phyloP scores from a whole-genome alignment of 1,140 invertebrate species.

The Brachionus plicatilis region DNA sequence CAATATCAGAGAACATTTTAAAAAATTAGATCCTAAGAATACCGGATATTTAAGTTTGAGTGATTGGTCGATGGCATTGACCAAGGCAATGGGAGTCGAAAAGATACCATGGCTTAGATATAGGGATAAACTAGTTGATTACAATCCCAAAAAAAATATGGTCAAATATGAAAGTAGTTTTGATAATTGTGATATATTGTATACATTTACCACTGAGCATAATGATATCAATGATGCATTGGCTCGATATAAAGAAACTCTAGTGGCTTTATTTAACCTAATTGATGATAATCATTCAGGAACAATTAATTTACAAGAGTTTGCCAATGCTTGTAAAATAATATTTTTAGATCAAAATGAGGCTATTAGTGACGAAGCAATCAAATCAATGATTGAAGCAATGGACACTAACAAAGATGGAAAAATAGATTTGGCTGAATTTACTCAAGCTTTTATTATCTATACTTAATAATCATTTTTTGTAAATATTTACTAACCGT shows the following conservation, averaged over 20 bases:
- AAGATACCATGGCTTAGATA: constrained; percentile 75
- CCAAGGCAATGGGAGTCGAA: constrained; percentile 65
- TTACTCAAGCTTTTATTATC: constrained; percentile 59
- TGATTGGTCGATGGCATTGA: constrained; percentile 74
- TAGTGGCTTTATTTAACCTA: constrained; percentile 31
- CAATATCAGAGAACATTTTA: constrained; percentile 67
- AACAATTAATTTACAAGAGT: constrained; percentile 38
- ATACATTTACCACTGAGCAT: constrained; percentile 54
- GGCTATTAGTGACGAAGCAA: constrained; percentile 43
- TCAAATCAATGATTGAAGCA: constrained; percentile 70
- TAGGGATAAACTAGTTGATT: constrained; percentile 67
- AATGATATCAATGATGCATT: constrained; percentile 35
- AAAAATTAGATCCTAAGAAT: constrained; percentile 64
- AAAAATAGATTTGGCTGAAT: constrained; percentile 81
- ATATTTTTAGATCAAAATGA: constrained; percentile 40
- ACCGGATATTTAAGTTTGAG: constrained; percentile 67
- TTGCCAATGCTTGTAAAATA: constrained; percentile 39
- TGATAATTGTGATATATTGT: constrained; percentile 52
- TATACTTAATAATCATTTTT: constrained; percentile 1
- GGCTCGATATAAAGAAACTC: constrained; percentile 30
- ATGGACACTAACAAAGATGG: constrained; percentile 87
- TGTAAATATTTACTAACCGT: neutral
- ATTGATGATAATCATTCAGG: constrained; percentile 39
- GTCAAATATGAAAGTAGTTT: constrained; percentile 72
- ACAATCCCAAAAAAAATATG: constrained; percentile 58